Percentiles rank a stretch among this genome's conserved stretches.
phyloP scores from a whole-genome alignment of 2,797 vertebrate species.

The Scleropages formosus region DNA sequence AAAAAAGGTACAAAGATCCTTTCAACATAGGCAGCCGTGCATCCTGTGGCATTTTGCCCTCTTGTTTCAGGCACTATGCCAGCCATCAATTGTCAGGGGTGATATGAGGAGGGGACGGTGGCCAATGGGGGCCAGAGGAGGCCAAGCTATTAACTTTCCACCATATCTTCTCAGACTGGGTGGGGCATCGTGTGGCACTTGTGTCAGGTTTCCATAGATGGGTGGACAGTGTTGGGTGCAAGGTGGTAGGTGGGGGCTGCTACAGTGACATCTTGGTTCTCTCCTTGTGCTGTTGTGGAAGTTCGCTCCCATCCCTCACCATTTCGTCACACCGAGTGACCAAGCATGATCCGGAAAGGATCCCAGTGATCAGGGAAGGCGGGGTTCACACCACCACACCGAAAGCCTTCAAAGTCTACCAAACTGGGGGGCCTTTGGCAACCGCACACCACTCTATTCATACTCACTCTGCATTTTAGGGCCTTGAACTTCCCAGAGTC shows the following conservation, averaged over 20 bases:
- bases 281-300: conserved; percentile 45
- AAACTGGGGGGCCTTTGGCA: too few species aligned
- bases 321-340: too few species aligned
- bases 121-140: conserved; percentile 22
- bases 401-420: too few species aligned
- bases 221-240: not conserved
- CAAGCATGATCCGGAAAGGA: too few species aligned
- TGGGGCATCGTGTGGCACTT: conserved; percentile 1
- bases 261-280: conserved; percentile 25
- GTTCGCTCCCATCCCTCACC: conserved; percentile 23
- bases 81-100: conserved; percentile 65
- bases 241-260: not conserved
- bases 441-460: too few species aligned
- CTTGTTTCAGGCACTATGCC: conserved; percentile 61
- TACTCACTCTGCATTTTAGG: too few species aligned
- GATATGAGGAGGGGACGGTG: conserved; percentile 41
- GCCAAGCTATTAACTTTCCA: conserved; percentile 52
- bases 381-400: too few species aligned
- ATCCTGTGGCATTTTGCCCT: conserved; percentile 60
- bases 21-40: conserved; percentile 31
- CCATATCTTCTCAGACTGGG: conserved; percentile 34
- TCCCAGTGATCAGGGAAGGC: too few species aligned
- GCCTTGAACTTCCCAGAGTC: too few species aligned
- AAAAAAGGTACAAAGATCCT: conserved; percentile 53
- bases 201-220: too few species aligned